Percentiles rank a stretch among this genome's conserved stretches.
phyloP scores from a whole-genome alignment of 1,140 invertebrate genomes.

The Formica exsecta region DNA sequence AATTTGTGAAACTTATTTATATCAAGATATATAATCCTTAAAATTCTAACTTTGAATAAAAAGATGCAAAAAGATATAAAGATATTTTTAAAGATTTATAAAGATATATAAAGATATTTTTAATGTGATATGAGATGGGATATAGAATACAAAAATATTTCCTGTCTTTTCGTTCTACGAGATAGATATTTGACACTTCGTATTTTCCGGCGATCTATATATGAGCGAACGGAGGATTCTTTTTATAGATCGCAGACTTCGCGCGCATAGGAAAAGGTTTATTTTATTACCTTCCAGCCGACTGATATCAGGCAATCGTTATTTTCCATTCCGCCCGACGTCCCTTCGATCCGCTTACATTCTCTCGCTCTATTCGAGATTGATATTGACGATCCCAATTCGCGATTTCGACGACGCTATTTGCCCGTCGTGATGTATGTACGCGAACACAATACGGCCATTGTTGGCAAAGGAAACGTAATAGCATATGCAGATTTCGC shows the following conservation, averaged over 20 bases:
- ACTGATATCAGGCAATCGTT: slow-evolving; percentile 74
- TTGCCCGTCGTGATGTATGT: slow-evolving; percentile 39
- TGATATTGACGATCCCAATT: slow-evolving; percentile 75
- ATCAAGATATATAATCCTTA: background rate
- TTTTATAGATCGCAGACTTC: slow-evolving; percentile 52
- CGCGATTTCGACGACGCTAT: slow-evolving; percentile 65
- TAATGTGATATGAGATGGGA: background rate
- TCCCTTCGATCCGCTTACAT: slow-evolving; percentile 67
- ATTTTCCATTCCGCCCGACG: slow-evolving; percentile 71
- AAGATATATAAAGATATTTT: too few relatives aligned
- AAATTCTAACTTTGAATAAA: too few relatives aligned
- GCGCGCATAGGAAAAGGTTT: slow-evolving; percentile 59
- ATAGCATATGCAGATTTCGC: slow-evolving; percentile 46
- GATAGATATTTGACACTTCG: slow-evolving; percentile 59
- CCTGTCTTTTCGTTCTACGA: slow-evolving; percentile 1
- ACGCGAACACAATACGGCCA: slow-evolving; percentile 40
- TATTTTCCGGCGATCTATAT: slow-evolving; percentile 65
- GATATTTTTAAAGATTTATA: too few relatives aligned
- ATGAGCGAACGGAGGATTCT: slow-evolving; percentile 13
- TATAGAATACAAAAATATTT: background rate
- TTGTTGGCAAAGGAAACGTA: slow-evolving; percentile 57
- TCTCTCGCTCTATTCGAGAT: slow-evolving; percentile 64
- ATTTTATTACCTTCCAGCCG: slow-evolving; percentile 72
- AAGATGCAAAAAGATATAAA: too few relatives aligned
- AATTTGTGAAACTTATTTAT: background rate